These are phyloP conservation scores for Crax fasciolata DNA, from an alignment of 2,797 vertebrate genomes.

Conservation along the genomic window DNA sequence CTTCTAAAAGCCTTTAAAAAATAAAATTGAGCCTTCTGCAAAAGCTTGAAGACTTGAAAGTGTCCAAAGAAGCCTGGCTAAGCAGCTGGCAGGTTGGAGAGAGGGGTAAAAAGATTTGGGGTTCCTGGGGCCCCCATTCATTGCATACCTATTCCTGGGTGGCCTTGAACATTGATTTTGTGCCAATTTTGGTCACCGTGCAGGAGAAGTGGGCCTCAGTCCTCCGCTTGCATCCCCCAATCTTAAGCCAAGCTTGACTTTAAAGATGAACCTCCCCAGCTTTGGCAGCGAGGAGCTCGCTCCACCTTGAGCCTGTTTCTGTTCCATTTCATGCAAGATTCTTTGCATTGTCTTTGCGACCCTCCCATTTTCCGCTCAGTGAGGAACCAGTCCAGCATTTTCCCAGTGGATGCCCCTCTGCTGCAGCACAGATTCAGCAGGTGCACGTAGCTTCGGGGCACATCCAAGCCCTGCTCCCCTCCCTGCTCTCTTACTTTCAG, in stretches of 20 bases:
- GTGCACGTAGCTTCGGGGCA: not conserved
- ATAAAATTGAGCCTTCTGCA: not conserved
- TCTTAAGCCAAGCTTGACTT: not conserved
- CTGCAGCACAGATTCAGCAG: not conserved
- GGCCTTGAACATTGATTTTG: accelerated
- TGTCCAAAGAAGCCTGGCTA: not conserved
- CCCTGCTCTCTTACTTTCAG: not conserved
- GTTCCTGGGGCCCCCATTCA: not conserved
- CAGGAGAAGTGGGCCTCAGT: not conserved
- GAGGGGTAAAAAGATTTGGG: not conserved
- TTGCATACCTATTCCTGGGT: not conserved
- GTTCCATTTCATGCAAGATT: not conserved
- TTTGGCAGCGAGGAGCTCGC: accelerated
- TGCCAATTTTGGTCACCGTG: not conserved
- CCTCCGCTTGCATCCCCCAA: not conserved
- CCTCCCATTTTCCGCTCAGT: not conserved
- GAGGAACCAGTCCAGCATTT: not conserved
- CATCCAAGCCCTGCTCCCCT: not conserved
- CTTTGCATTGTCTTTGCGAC: not conserved
- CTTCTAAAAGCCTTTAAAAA: not conserved
- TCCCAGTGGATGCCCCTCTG: accelerated
- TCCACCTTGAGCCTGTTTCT: not conserved
- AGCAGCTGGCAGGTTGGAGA: not conserved
- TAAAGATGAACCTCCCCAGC: not conserved
- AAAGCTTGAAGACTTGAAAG: not conserved